These are phyloP conservation scores for Drosophila aff. DNA, from an alignment of 1,140 invertebrate genomes.

Conservation along the genomic window DNA sequence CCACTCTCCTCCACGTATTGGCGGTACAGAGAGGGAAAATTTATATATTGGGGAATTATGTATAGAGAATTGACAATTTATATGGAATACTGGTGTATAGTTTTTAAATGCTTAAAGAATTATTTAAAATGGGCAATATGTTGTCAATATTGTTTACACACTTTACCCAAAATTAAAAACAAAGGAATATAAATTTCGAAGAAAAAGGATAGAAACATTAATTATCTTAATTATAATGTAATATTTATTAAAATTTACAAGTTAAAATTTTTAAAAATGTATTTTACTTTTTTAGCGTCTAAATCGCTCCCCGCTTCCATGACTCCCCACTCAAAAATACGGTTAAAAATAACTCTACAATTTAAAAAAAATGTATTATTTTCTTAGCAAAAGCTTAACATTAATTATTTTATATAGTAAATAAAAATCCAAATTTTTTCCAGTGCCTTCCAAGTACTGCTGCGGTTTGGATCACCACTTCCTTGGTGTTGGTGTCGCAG, in stretches of 20 bases:
- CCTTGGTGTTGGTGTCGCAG: slow-evolving; percentile 52
- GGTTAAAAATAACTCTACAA: background rate
- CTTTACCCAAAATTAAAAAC: background rate
- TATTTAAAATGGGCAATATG: background rate
- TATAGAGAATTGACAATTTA: background rate
- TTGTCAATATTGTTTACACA: background rate
- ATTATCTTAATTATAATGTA: too few species aligned
- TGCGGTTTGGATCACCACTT: slow-evolving; percentile 45
- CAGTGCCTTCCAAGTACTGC: slow-evolving; percentile 23
- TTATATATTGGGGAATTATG: background rate
- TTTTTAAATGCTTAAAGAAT: background rate
- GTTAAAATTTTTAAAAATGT: background rate
- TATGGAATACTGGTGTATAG: too few species aligned
- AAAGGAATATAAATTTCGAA: background rate
- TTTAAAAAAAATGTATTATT: background rate
- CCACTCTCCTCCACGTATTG: slow-evolving; percentile 23
- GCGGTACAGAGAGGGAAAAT: background rate
- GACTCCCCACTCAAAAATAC: background rate
- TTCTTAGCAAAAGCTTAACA: fast-evolving
- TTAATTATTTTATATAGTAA: background rate
- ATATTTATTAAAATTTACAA: too few species aligned
- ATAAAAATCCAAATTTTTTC: background rate
- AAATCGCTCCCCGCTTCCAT: background rate
- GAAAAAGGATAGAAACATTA: background rate
- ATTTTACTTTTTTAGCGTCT: background rate